phyloP scores from a whole-genome alignment of 2,113 vertebrate genomes.

The Pseudopodoces humilis region DNA sequence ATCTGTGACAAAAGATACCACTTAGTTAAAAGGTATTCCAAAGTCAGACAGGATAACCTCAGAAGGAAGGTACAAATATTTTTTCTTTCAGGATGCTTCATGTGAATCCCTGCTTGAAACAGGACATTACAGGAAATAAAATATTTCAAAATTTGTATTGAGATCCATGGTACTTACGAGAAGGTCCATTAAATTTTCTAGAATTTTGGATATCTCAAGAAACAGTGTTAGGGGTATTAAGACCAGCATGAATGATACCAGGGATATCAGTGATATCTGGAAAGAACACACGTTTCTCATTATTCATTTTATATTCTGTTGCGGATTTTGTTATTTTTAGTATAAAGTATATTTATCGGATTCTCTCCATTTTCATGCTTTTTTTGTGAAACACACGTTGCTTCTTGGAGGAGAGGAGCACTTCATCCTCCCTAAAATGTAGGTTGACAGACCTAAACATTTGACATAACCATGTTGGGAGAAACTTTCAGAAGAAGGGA shows the following conservation, averaged over 20 bases:
- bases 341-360: background rate
- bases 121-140: background rate
- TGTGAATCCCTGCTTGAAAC: background rate
- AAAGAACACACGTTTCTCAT: background rate
- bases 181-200: background rate
- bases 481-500: background rate
- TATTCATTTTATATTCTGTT: background rate
- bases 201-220: background rate
- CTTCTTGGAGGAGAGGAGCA: background rate
- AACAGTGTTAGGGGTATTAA: background rate
- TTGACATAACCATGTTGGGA: background rate
- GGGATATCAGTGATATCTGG: background rate
- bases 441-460: background rate
- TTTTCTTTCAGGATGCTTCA: background rate
- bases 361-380: background rate
- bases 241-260: background rate
- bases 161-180: background rate
- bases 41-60: background rate
- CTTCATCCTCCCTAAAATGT: background rate
- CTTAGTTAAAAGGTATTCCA: background rate
- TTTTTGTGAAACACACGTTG: background rate
- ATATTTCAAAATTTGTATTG: background rate
- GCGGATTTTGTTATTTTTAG: background rate
- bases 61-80: background rate
- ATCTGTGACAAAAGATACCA: background rate